Evolutionary conservation across 2,888 invertebrate species (phyloP), one percentile per base, ranked within the genome.

Genomic region (Parochlus steinenii): DNA sequence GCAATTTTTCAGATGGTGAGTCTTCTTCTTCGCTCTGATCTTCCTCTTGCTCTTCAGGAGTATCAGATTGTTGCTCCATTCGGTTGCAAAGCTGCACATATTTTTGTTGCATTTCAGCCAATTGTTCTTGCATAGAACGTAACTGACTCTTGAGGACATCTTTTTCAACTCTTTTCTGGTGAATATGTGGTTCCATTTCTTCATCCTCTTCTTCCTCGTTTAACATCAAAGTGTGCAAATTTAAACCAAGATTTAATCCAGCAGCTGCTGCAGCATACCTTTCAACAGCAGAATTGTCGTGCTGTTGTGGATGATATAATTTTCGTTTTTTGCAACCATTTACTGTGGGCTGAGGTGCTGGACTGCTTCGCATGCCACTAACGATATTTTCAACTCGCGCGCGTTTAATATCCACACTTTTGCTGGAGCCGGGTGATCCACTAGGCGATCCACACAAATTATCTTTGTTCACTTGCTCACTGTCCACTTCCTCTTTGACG

Each of bases 241-340:
- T 63, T 15, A 67, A 60, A 35, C 73, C 74, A 34, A 69, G 61
- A 39, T 67, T 65, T 35, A 67, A 56, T 29, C 66, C 65, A 3
- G 63, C 65, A 3, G 58, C 58, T 2, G 59, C 57, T 43, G 59
- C 69, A 53, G 61, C 69, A 47, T 64, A 64, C n/a, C 72, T 61
- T 45, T 73, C 73, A 45, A 69, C 71, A 18, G 71, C 71, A 37
- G 67, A 66, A 43, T 55, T 53, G 51, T 81, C 81, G 57, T 90
- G 87, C 52, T 92, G 92, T 57, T 90, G 89, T 8, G 93, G 93
- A 51, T 90, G 89, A 54, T 92, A 92, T 19, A 92, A 67, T 60
- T 95, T 95, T 31, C 93, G 72, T 60, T 95, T 95, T 58, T 90
- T 90, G 61, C 89, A 90, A 31, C 90, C 89, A 61, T 89, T 89